A percentile compares a stretch with the other conserved stretches of the same genome.
phyloP scores from a whole-genome alignment of 2,888 invertebrate genomes.

The Tenthredo amoena region DNA sequence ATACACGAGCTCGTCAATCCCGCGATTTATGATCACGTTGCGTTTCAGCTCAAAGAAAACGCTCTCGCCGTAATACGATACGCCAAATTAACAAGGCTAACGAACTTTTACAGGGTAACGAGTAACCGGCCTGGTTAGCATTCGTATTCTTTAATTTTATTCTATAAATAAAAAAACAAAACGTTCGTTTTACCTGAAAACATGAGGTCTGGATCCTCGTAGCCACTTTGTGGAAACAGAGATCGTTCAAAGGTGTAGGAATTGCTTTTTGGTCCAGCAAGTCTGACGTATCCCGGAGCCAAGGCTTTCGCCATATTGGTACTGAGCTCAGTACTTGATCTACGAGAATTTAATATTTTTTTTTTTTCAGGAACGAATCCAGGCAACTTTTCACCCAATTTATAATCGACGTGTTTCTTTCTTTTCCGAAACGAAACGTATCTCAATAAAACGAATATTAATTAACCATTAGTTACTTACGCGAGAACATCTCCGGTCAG shows the following conservation, averaged over 20 bases:
- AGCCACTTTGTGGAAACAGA: slow-evolving; percentile 58
- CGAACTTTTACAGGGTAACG: too few relatives aligned
- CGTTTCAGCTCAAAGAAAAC: too few relatives aligned
- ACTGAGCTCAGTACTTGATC: slow-evolving; percentile 71
- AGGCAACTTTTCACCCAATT: neutral
- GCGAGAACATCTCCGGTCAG: slow-evolving; percentile 78
- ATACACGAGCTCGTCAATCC: too few relatives aligned
- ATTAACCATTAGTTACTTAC: slow-evolving; percentile 69
- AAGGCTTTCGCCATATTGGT: slow-evolving; percentile 85
- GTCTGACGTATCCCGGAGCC: slow-evolving; percentile 86
- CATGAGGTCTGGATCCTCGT: slow-evolving; percentile 61
- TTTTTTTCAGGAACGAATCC: neutral
- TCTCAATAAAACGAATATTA: too few relatives aligned
- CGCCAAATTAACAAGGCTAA: too few relatives aligned
- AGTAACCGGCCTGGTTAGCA: neutral
- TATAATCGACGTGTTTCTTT: neutral
- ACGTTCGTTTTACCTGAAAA: slow-evolving; percentile 70
- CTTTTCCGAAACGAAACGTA: neutral
- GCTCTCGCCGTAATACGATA: too few relatives aligned
- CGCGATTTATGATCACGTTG: too few relatives aligned
- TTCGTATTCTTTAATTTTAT: neutral
- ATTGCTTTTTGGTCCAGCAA: slow-evolving; percentile 85
- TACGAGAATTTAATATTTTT: slow-evolving; percentile 51
- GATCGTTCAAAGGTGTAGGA: slow-evolving; percentile 67
- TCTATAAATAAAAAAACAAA: neutral